phyloP scores from a whole-genome alignment of 2,113 vertebrate genomes.

The Cyphomyrus plagiostoma region DNA sequence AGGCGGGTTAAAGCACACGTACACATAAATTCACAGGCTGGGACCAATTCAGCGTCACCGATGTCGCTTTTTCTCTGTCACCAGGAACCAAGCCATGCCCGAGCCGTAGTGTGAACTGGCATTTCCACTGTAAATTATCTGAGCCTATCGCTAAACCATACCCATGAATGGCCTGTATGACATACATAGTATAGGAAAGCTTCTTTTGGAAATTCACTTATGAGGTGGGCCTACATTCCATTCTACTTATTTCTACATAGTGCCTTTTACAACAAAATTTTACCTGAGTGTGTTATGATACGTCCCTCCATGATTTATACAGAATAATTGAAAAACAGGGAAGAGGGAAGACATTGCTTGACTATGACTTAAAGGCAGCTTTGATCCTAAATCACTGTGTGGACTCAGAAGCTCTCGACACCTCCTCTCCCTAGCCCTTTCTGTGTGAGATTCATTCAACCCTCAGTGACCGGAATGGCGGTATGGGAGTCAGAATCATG shows the following conservation, averaged over 20 bases:
- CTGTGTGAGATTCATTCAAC: not conserved
- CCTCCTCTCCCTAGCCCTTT: not conserved
- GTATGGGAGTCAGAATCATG: not conserved
- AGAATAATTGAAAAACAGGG: not conserved
- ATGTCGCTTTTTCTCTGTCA: not conserved
- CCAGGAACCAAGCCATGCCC: not conserved
- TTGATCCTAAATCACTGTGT: not conserved
- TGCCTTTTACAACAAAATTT: not conserved
- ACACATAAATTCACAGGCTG: not conserved
- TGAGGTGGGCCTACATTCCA: not conserved
- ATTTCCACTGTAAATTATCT: not conserved
- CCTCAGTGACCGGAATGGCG: not conserved
- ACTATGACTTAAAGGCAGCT: not conserved
- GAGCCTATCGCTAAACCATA: not conserved
- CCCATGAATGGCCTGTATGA: not conserved
- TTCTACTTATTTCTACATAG: not conserved
- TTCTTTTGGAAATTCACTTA: not conserved
- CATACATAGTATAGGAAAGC: not conserved
- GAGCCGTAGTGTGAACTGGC: not conserved
- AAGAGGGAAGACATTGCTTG: not conserved
- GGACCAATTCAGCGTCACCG: not conserved
- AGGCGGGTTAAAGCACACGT: not conserved
- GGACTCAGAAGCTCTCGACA: not conserved
- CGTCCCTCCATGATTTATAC: not conserved
- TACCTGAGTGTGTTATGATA: not conserved